Evolutionary conservation across 1,140 invertebrate species (phyloP), one percentile per base, ranked within the genome.

Genomic region (Scaptodrosophila lebanonensis): DNA sequence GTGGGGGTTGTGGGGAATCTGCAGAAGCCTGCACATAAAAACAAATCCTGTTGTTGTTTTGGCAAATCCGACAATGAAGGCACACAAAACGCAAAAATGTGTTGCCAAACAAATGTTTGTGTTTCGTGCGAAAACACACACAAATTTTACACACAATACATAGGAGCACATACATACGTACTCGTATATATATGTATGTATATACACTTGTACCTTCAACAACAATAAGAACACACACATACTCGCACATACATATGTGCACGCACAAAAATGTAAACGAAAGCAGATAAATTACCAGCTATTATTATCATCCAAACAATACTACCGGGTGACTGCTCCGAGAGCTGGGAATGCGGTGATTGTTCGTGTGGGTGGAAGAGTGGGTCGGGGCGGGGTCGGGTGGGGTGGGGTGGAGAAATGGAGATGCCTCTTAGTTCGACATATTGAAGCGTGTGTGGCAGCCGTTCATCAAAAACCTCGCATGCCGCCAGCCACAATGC

Each of bases 271-370:
- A 79, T 79, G 73, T 79, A 82, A 79, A 73, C 73, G 73, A 82
- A 73, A 66, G 75, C 68, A 79, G 73, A 79, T 82, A 79, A 79
- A 79, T 79, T 79, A 73, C 73, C 56, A 79, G 60, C 62, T 68
- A 79, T 79, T 79, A 79, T 79, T 82, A 79, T n/a, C n/a, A n/a
- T 79, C 56, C 73, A 59, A 50, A 44, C 27, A 22, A 27, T 22
- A 15, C 42, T 72, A 76, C 72, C 67, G 76, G 67, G 72, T 59
- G 66, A n/a, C n/a, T n/a, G n/a, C n/a, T n/a, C n/a, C n/a, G n/a
- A n/a, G n/a, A n/a, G n/a, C n/a, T n/a, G n/a, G n/a, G n/a, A n/a
- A n/a, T n/a, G n/a, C n/a, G n/a, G n/a, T n/a, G n/a, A n/a, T n/a
- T n/a, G n/a, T n/a, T n/a, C n/a, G n/a, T n/a, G n/a, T n/a, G n/a